Evolutionary conservation across 2,797 vertebrate genomes (phyloP), one percentile per base, ranked within the genome.

Genomic region (Coregonus sp.): DNA sequence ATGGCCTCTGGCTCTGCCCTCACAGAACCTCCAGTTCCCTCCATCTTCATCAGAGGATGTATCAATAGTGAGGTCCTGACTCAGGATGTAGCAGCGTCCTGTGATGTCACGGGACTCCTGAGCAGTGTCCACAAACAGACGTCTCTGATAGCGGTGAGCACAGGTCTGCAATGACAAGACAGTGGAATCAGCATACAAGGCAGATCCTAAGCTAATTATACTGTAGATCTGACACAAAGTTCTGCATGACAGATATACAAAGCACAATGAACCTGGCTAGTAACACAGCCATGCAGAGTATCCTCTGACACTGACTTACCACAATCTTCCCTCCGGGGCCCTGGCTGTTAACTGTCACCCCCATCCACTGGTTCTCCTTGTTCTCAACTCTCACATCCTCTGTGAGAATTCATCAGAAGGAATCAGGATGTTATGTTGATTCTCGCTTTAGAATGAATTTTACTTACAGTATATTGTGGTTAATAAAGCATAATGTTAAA

Each of bases 321-420:
- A 99, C 96, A 54, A 99, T 93, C 81, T 99, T 99, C 77, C 98
- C 98, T 35, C 98, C 98, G 0, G 97, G 97, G 1, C 98, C 98
- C 87, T 99, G 98, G 87, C 98, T 99, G 88, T 96, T 95, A 29
- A 99, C 98, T 3, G 96, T 97, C 80, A 99, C 98, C 33, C 98
- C 98, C 98, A 99, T 98, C 98, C 98, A 99, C 7, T 99, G 98
- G 86, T 99, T 94, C 91, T 99, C 97, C 91, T 99, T 99, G 89
- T 93, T 97, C 91, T 99, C 98, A 0, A 20, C 74, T 0, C 0
- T 59, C 0, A 86, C 79, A 83, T 98, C 92, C 89, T 94, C 98
- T 99, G 76, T 78, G 1, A 75, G 73, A 72, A 80, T 25, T 7
- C 0, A 78, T 12, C 3, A 25, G 31, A 33, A 33, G 31, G 69